Base-by-base conservation (phyloP, 2,797 vertebrate species). In the Anabas testudineus region DNA sequence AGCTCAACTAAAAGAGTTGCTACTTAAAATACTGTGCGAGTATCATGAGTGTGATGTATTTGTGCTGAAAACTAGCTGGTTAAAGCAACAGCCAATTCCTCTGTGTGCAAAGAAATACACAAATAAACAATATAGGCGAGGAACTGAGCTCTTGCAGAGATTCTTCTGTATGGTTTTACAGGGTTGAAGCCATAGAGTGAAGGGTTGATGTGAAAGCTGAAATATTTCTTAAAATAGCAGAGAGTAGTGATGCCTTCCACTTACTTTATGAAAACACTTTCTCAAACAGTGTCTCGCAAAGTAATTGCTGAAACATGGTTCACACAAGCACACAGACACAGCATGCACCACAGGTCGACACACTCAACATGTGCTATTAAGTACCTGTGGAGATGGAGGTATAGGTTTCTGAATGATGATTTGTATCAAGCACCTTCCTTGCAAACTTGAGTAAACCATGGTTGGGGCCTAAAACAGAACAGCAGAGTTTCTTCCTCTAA, bases 21-120 rank as follows among this genome's bases (percentile, higher is more conserved):
- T 51, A 37, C 49, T 54, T 32, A 65, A 73, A 76, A 74, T 56
- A 45, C 15, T 18, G 16, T 9, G 14, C 2, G 34, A 30, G 28
- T 30, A 28, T 36, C 14, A 37, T 6, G 30, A 58, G 10, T 36
- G 37, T 60, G 54, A 47, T 30, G 12, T 1, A 45, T 61, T 59
- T 53, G 22, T 37, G 49, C 36, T 52, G 39, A 65, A 30, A 19
- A 55, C 34, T 7, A 30, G 6, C 28, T 4, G 14, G 12, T 37
- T 4, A 13, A 37, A 14, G 36, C 4, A 13, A 37, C 36, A 37
- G 14, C 13, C 48, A n/a, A 10, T 28, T 30, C 4, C 26, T 30
- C 9, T 30, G 28, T 30, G 4, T 24, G 24, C 24, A 24, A 24
- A 24, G 58, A n/a, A 41, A 39, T 28, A 34, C 34, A 39, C 15